Percentiles rank a stretch among this genome's conserved stretches.
These are phyloP conservation scores for Cecidostiba fungosa DNA, from an alignment of 2,888 invertebrate genomes.

Conservation along the genomic window DNA sequence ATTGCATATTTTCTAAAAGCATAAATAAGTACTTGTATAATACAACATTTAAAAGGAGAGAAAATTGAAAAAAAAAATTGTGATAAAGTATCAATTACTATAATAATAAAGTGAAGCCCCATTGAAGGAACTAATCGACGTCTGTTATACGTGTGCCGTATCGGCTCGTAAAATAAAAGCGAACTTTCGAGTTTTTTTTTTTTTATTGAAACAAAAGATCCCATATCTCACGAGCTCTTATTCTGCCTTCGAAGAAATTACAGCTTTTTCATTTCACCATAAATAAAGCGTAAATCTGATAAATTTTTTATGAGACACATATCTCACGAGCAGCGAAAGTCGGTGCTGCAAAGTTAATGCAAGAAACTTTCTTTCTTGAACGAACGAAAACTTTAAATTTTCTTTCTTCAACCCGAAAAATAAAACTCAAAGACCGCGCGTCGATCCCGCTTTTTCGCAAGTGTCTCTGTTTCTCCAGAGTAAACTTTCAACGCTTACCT, in stretches of 20 bases:
- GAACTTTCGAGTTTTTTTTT: neutral
- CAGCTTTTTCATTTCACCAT: conserved; percentile 23
- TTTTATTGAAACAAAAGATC: neutral
- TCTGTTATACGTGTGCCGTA: neutral
- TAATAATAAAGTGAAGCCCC: neutral
- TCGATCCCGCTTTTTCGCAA: neutral
- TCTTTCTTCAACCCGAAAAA: conserved; percentile 21
- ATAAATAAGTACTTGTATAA: no score
- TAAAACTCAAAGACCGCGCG: conserved; percentile 22
- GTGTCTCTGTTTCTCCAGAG: neutral
- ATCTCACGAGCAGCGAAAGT: conserved; percentile 22
- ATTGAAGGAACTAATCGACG: neutral
- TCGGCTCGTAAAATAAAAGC: neutral
- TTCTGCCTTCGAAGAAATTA: neutral
- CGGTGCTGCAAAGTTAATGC: conserved; percentile 37
- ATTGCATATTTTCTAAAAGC: no score
- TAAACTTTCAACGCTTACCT: conserved; percentile 39
- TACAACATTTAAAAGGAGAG: no score
- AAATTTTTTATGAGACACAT: conserved; percentile 48
- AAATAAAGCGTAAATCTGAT: conserved; percentile 47
- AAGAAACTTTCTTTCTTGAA: conserved; percentile 30
- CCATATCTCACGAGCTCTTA: neutral
- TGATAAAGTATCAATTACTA: no score
- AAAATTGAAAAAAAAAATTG: no score
- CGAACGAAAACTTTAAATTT: conserved; percentile 38